Evolutionary conservation across 2,888 invertebrate genomes (phyloP), one percentile per base, ranked within the genome.

Genomic region (Trachelus troglodyta): DNA sequence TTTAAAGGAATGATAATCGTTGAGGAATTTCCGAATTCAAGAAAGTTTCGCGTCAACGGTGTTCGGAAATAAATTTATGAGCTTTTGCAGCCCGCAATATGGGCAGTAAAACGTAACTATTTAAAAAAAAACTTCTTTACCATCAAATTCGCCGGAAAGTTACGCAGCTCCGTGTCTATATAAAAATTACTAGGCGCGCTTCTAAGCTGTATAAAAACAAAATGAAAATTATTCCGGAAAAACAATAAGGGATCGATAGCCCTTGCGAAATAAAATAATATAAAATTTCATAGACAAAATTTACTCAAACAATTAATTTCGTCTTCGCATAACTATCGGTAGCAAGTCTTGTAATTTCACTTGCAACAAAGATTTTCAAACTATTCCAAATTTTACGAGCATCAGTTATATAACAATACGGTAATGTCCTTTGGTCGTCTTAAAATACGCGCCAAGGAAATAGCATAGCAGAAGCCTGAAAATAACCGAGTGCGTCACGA

Each of bases 381-480:
- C 56, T 23, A 56, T 23, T 56, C 23, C 9, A 56, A 56, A 56
- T 56, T 56, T 56, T 56, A 56, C 56, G 56, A 56, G 23, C 23
- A 23, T 56, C 34, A 34, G 34, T 78, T 78, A 89, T 82, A 82
- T 88, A 90, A 89, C 83, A 79, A 86, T 84, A 85, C 84, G 83
- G 81, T 73, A 83, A 83, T 85, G 86, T 88, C 88, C 87, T 89
- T 90, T 87, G 86, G 88, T 82, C 83, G 84, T 90, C 91, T 91
- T 91, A 91, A 91, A 91, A 91, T 91, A 91, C 91, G 90, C 91
- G 91, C 91, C 91, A 91, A 91, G 90, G 89, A 91, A 91, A 91
- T 90, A 89, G 89, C 87, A 86, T 87, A 86, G 87, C 86, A 89
- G 89, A 89, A 89, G 85, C 85, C 88, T 84, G 87, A 89, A 91